These are phyloP conservation scores for Pandemis corylana DNA, from an alignment of 2,888 invertebrate genomes.

Conservation along the genomic window DNA sequence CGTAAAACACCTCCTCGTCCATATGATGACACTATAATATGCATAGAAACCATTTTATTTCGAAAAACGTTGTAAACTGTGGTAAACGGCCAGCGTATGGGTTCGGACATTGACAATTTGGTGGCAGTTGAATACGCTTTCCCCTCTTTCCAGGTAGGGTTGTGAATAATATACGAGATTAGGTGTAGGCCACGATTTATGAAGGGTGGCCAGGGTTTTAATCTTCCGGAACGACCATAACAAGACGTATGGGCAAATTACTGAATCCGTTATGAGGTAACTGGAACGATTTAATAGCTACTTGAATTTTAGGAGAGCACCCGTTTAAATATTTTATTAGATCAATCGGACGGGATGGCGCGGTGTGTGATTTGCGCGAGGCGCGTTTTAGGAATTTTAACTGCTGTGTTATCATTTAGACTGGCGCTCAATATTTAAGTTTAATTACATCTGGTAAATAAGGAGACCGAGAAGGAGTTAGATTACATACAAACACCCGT, in stretches of 20 bases:
- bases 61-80: conserved; percentile 65
- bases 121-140: conserved; percentile 67
- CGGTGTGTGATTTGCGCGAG: conserved; percentile 57
- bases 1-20: conserved; percentile 73
- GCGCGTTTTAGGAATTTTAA: conserved; percentile 47
- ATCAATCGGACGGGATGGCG: conserved; percentile 62
- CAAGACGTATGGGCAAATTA: conserved; percentile 83
- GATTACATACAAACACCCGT: not conserved
- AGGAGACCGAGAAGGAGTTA: not conserved
- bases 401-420: conserved; percentile 19
- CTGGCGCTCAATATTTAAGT: conserved; percentile 8
- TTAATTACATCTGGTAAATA: conserved; percentile 3
- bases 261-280: conserved; percentile 77
- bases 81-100: conserved; percentile 45
- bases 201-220: conserved; percentile 81
- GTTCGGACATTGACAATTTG: conserved; percentile 70
- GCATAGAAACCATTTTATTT: conserved; percentile 82
- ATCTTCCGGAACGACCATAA: conserved; percentile 81
- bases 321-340: conserved; percentile 71
- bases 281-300: conserved; percentile 75
- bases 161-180: conserved; percentile 77
- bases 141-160: conserved; percentile 63
- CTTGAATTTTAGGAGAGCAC: conserved; percentile 69
- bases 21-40: conserved; percentile 83
- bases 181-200: conserved; percentile 78